Evolutionary conservation across 2,113 vertebrate genomes (phyloP).

Genomic region (Taurulus bubalis): DNA sequence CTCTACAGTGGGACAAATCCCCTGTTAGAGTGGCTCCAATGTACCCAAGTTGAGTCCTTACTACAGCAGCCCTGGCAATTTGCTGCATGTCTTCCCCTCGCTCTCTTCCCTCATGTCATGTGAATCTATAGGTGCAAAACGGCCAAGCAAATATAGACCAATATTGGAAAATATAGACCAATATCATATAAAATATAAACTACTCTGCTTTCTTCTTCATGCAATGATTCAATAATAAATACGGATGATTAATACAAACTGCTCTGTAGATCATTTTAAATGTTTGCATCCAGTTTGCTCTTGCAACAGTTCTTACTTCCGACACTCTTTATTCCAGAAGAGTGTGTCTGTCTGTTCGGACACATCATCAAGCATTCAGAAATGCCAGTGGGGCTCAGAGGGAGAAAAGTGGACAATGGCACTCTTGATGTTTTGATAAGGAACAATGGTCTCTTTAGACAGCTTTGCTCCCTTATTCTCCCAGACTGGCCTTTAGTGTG

Average conservation of each 20-base stretch:
- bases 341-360: slow-evolving; percentile 44
- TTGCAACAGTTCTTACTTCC: slow-evolving; percentile 23
- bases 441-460: slow-evolving; percentile 81
- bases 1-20: background rate
- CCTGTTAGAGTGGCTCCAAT: background rate
- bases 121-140: background rate
- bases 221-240: background rate
- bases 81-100: background rate
- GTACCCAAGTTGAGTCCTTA: background rate
- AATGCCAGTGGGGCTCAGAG: slow-evolving; percentile 79
- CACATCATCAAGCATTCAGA: slow-evolving; percentile 68
- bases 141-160: background rate
- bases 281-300: slow-evolving; percentile 59
- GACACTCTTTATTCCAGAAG: slow-evolving; percentile 18
- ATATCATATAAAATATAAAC: background rate
- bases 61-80: background rate
- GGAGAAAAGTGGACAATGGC: slow-evolving; percentile 76
- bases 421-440: slow-evolving; percentile 81
- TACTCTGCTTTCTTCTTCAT: background rate
- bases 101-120: background rate
- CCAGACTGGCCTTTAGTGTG: slow-evolving; percentile 79
- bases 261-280: slow-evolving; percentile 39
- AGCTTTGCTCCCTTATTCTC: slow-evolving; percentile 70
- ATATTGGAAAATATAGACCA: no score
- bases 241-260: background rate